Evolutionary conservation across 2,888 invertebrate genomes (phyloP).

Genomic region (Watsonalla binaria): DNA sequence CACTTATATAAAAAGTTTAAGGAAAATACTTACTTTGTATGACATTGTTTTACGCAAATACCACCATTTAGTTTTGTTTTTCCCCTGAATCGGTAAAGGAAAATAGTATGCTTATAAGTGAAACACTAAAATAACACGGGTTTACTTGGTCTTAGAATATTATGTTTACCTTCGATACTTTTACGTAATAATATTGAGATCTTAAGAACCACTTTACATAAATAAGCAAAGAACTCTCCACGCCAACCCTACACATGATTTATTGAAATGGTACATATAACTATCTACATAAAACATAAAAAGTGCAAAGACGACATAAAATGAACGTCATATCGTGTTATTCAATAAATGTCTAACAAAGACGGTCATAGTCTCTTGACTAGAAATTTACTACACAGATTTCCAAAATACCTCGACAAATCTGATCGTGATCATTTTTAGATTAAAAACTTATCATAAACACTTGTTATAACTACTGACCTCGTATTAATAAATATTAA

Average conservation of each 20-base stretch:
- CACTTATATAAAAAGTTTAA: too few species aligned
- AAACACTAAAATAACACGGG: too few species aligned
- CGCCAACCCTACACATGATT: slow-evolving; percentile 22
- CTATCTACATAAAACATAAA: slow-evolving; percentile 12
- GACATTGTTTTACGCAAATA: too few species aligned
- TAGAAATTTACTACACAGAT: slow-evolving; percentile 70
- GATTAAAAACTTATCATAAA: slow-evolving; percentile 50
- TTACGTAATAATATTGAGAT: slow-evolving; percentile 23
- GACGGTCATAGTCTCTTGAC: slow-evolving; percentile 72
- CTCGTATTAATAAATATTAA: slow-evolving; percentile 73
- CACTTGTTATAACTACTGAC: slow-evolving; percentile 65
- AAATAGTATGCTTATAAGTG: too few species aligned
- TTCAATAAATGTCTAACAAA: slow-evolving; percentile 50
- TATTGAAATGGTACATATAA: slow-evolving; percentile 11
- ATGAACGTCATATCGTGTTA: slow-evolving; percentile 28
- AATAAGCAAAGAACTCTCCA: slow-evolving; percentile 9
- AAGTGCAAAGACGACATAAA: slow-evolving; percentile 14
- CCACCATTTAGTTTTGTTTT: too few species aligned
- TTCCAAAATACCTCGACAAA: slow-evolving; percentile 48
- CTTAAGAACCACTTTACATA: slow-evolving; percentile 6
- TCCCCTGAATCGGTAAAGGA: too few species aligned
- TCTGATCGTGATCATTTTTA: slow-evolving; percentile 47
- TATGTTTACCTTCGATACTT: not conserved
- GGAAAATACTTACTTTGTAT: too few species aligned
- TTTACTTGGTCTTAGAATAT: too few species aligned